phyloP scores from a whole-genome alignment of 2,888 invertebrate genomes.

The Xanthorhoe spadicearia region DNA sequence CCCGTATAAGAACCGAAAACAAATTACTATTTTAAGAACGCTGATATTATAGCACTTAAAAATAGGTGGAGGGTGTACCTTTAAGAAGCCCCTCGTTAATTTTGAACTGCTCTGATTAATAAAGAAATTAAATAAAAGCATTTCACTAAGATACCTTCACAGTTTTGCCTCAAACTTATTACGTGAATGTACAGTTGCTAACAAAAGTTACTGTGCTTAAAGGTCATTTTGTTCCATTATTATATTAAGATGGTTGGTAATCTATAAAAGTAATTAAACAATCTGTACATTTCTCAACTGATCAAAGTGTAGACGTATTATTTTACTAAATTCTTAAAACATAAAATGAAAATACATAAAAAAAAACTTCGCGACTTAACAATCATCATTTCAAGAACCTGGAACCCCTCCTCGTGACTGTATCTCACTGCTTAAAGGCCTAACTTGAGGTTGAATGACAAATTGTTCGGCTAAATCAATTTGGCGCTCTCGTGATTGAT shows the following conservation, averaged over 20 bases:
- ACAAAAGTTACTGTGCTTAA: neutral
- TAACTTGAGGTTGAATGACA: conserved; percentile 32
- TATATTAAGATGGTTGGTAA: too few relatives aligned
- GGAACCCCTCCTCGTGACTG: neutral
- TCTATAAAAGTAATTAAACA: too few relatives aligned
- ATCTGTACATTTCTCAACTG: too few relatives aligned
- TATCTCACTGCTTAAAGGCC: conserved; percentile 5
- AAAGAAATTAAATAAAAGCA: neutral
- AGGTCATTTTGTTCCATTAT: too few relatives aligned
- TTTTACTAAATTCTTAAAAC: too few relatives aligned
- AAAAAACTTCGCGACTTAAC: too few relatives aligned
- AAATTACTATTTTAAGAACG: too few relatives aligned
- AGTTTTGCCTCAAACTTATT: neutral
- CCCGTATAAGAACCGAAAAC: neutral
- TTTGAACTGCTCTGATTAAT: neutral
- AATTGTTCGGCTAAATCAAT: conserved; percentile 32
- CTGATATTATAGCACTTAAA: too few relatives aligned
- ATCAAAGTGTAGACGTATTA: too few relatives aligned
- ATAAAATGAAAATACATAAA: too few relatives aligned
- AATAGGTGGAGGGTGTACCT: neutral
- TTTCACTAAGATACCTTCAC: neutral
- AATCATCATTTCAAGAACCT: neutral
- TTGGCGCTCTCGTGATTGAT: conserved; percentile 46
- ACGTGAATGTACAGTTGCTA: neutral
- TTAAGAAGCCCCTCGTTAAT: neutral